A percentile compares a stretch with the other conserved stretches of the same genome.
Evolutionary conservation across 2,797 vertebrate species (phyloP).

Genomic region (Eidolon dupreanum): DNA sequence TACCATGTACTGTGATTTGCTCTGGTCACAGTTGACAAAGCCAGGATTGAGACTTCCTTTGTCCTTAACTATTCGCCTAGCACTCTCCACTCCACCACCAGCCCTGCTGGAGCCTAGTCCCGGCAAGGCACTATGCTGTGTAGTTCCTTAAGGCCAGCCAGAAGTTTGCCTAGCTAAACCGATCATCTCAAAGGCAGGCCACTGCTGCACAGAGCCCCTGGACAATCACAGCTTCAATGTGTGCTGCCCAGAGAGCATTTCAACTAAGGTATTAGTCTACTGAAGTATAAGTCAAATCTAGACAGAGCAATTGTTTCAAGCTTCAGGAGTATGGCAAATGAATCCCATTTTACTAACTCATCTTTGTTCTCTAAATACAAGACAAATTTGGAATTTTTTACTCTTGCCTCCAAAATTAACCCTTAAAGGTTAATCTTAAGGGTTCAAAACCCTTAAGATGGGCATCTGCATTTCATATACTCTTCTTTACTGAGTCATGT

Average conservation of each 20-base stretch:
- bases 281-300: background rate
- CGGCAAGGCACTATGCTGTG: background rate
- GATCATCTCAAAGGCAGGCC: background rate
- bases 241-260: background rate
- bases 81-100: background rate
- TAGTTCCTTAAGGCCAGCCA: background rate
- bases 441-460: constrained; percentile 71
- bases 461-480: constrained; percentile 74
- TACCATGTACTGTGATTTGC: background rate
- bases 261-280: background rate
- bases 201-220: background rate
- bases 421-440: background rate
- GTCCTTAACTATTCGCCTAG: background rate
- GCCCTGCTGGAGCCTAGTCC: background rate
- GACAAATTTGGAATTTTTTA: constrained; percentile 61
- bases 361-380: constrained; percentile 44
- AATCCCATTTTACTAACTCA: constrained; percentile 36
- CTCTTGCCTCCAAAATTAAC: constrained; percentile 77
- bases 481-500: constrained; percentile 68
- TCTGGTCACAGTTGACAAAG: background rate
- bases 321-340: constrained; percentile 23
- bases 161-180: background rate
- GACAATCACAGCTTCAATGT: background rate
- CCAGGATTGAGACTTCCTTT: background rate
- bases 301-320: background rate